A percentile compares a stretch with the other conserved stretches of the same genome.
These are phyloP conservation scores for Talpa occidentalis DNA, from an alignment of 2,113 vertebrate genomes.

Conservation along the genomic window DNA sequence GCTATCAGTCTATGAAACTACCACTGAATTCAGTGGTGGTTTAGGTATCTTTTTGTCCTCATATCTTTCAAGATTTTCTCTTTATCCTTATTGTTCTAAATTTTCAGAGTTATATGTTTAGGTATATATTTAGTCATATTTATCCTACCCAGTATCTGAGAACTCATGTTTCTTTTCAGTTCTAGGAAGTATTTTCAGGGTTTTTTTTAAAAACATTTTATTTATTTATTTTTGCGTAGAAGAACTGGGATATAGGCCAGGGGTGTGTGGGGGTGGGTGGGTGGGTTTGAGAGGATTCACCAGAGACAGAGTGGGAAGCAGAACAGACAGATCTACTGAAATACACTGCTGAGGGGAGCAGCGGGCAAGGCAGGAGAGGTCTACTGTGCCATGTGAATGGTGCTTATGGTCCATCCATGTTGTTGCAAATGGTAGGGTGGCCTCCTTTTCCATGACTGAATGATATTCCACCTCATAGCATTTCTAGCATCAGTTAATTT, in stretches of 20 bases:
- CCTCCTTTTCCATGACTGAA: too few relatives aligned
- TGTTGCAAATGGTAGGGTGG: too few relatives aligned
- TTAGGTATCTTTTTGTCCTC: not conserved
- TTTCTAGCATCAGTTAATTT: not conserved
- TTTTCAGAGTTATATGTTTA: not conserved
- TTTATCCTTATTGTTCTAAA: not conserved
- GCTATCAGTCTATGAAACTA: not conserved
- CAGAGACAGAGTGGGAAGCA: too few relatives aligned
- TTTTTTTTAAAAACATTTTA: not conserved
- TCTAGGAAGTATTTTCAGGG: not conserved
- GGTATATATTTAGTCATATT: not conserved
- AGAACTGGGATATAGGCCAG: too few relatives aligned
- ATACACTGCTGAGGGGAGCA: too few relatives aligned
- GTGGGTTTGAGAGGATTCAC: too few relatives aligned
- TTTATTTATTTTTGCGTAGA: too few relatives aligned
- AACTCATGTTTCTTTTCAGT: not conserved
- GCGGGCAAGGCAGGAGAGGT: too few relatives aligned
- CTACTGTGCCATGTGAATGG: too few relatives aligned
- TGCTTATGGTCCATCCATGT: too few relatives aligned
- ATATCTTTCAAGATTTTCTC: not conserved
- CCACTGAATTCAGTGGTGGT: not conserved
- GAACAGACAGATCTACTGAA: too few relatives aligned
- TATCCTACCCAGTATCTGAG: not conserved
- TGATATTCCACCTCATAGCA: not conserved
- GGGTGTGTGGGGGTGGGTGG: too few relatives aligned